Evolutionary conservation across 2,888 invertebrate species (phyloP).

Genomic region (Lepidochrysops patricia): DNA sequence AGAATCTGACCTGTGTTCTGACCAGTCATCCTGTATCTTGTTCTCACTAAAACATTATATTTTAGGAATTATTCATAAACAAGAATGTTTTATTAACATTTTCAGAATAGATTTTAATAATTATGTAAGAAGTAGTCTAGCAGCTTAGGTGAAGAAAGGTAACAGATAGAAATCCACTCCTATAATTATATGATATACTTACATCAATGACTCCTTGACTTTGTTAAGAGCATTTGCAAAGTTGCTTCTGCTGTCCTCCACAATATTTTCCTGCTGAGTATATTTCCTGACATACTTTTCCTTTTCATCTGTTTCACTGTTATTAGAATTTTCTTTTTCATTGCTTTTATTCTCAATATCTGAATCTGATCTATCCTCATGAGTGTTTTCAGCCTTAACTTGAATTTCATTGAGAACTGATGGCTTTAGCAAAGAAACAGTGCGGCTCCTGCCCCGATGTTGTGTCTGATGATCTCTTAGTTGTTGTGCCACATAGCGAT

Average conservation of each 20-base stretch:
- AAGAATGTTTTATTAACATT: not conserved
- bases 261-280: conserved; percentile 40
- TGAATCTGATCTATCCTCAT: conserved; percentile 51
- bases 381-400: conserved; percentile 53
- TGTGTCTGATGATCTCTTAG: conserved; percentile 59
- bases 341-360: conserved; percentile 51
- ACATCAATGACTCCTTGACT: conserved; percentile 61
- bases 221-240: conserved; percentile 62
- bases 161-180: too few relatives aligned
- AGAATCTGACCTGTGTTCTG: conserved; percentile 47
- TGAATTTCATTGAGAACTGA: conserved; percentile 65
- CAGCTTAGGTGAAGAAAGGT: too few relatives aligned
- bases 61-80: not conserved
- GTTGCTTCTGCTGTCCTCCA: conserved; percentile 54
- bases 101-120: not conserved
- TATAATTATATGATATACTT: conserved; percentile 32
- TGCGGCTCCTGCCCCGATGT: conserved; percentile 46
- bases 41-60: conserved; percentile 32
- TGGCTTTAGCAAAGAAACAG: conserved; percentile 58
- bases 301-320: conserved; percentile 47
- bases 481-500: conserved; percentile 60
- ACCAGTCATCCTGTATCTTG: conserved; percentile 43
- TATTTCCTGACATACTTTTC: conserved; percentile 47
- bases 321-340: conserved; percentile 56
- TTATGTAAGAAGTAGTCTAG: too few relatives aligned